These are phyloP conservation scores for Cheilosia vernalis DNA, from an alignment of 2,888 invertebrate species.

Conservation along the genomic window DNA sequence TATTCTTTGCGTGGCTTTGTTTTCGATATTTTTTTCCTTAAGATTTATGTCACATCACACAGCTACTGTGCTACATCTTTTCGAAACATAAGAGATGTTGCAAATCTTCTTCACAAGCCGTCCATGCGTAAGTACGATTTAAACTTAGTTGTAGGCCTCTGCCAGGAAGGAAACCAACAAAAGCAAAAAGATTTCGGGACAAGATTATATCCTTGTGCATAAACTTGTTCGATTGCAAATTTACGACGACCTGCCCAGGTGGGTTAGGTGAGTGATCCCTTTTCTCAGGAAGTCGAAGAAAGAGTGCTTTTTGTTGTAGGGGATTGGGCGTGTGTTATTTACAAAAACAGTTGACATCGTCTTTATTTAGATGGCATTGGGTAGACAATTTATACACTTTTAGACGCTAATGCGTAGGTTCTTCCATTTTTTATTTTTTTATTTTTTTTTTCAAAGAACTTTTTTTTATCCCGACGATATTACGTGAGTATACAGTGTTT, in stretches of 20 bases:
- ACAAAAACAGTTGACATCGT: conserved; percentile 32
- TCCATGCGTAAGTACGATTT: background rate
- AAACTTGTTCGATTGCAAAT: conserved; percentile 59
- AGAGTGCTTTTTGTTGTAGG: conserved; percentile 12
- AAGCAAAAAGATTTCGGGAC: conserved; percentile 18
- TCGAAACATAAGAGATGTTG: background rate
- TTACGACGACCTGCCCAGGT: conserved; percentile 37
- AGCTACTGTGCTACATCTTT: conserved; percentile 14
- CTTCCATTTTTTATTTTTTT: background rate
- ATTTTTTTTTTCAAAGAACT: background rate
- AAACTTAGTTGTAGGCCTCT: background rate
- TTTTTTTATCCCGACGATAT: background rate
- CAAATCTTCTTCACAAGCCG: background rate
- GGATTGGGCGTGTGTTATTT: conserved; percentile 5
- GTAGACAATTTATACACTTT: conserved; percentile 21
- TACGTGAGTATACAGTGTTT: no score
- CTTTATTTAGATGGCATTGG: conserved; percentile 8
- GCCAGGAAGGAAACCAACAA: background rate
- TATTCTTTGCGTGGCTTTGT: background rate
- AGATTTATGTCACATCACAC: background rate
- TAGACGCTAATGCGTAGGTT: conserved; percentile 22
- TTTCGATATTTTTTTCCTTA: background rate
- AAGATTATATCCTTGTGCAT: conserved; percentile 55
- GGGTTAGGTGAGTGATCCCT: conserved; percentile 48
- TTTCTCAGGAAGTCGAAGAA: conserved; percentile 39